Conservation (phyloP, 2,888 invertebrate species). For the Meloe dianella region DNA sequence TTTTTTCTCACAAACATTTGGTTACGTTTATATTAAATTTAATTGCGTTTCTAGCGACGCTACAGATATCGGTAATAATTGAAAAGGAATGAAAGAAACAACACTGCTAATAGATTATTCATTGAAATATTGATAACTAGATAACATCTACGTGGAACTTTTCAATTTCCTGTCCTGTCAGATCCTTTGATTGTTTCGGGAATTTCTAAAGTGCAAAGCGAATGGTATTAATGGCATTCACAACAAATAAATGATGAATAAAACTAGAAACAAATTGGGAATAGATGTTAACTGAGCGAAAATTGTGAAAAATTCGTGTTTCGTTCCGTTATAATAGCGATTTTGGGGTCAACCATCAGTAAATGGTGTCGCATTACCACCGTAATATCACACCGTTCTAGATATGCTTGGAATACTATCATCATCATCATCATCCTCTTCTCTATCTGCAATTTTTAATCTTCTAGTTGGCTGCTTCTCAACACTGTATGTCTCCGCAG, state of each 20-base stretch:
- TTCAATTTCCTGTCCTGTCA: conserved; percentile 12
- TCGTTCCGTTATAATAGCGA: background rate
- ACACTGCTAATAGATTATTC: conserved; percentile 1
- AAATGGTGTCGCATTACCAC: conserved; percentile 13
- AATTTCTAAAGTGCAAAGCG: background rate
- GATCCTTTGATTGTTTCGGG: background rate
- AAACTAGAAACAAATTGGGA: background rate
- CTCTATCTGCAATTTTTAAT: conserved; percentile 30
- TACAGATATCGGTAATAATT: background rate
- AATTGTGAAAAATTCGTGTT: background rate
- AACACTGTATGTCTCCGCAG: conserved; percentile 30
- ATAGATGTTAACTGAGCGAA: background rate
- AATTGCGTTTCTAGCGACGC: conserved; percentile 2
- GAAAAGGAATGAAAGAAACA: background rate
- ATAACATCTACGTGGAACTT: conserved; percentile 6
- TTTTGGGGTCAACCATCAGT: conserved; percentile 21
- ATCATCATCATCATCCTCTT: background rate
- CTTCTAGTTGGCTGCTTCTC: conserved; percentile 31
- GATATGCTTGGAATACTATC: conserved; percentile 3
- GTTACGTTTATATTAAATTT: conserved; percentile 18
- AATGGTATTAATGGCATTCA: background rate
- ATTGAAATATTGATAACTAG: conserved; percentile 12
- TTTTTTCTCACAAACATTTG: conserved; percentile 18
- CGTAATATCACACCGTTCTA: conserved; percentile 19
- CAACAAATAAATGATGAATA: background rate